These are phyloP conservation scores for Yponomeuta evonymella DNA, from an alignment of 2,888 invertebrate genomes.

Conservation along the genomic window DNA sequence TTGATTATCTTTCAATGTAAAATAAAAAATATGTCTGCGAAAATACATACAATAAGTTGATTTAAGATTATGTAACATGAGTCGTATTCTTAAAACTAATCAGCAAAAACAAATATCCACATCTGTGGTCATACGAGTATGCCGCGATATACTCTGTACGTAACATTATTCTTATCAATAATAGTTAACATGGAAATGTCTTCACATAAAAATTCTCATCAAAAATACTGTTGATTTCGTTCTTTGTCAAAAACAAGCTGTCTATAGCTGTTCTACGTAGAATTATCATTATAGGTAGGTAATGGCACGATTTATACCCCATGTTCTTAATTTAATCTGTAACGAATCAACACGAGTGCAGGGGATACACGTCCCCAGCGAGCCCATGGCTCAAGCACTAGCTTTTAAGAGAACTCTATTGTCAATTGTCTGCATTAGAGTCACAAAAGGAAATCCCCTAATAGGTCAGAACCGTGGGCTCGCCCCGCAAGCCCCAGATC, in stretches of 20 bases:
- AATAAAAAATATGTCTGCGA: constrained; percentile 7
- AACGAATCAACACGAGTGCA: neutral
- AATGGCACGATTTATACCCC: neutral
- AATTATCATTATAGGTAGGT: neutral
- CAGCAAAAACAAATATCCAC: constrained; percentile 4
- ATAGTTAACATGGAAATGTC: neutral
- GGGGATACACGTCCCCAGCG: too few species aligned
- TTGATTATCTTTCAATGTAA: neutral
- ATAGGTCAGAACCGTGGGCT: too few species aligned
- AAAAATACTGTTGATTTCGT: neutral
- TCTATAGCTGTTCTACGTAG: too few species aligned
- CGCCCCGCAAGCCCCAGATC: too few species aligned
- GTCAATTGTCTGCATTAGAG: too few species aligned
- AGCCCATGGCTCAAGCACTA: too few species aligned
- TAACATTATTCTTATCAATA: neutral
- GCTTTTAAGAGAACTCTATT: too few species aligned
- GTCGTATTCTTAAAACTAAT: constrained; percentile 3
- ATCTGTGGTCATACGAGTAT: neutral
- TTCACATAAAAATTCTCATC: constrained; percentile 1
- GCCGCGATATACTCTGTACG: neutral
- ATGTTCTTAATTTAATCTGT: neutral
- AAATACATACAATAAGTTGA: constrained; percentile 2
- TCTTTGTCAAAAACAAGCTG: neutral
- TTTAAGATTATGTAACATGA: constrained; percentile 6
- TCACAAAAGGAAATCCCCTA: too few species aligned